phyloP scores from a whole-genome alignment of 2,888 invertebrate genomes.

The Cosmopolites sordidus region DNA sequence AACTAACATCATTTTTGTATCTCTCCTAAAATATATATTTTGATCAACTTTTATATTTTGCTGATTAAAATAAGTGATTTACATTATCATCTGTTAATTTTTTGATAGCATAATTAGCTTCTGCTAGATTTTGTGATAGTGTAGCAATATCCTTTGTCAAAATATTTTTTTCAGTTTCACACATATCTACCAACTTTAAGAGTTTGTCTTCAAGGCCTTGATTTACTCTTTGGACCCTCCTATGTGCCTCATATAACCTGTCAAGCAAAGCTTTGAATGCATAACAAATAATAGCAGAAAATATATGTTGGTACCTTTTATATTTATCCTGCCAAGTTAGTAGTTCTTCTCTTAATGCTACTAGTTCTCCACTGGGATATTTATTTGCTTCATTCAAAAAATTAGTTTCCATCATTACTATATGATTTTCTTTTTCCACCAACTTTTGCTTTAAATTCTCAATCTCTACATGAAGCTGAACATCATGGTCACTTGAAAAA shows the following conservation, averaged over 20 bases:
- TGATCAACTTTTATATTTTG: background rate
- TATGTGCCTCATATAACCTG: constrained; percentile 88
- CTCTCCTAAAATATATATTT: constrained; percentile 66
- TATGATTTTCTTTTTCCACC: constrained; percentile 75
- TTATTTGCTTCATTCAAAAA: constrained; percentile 65
- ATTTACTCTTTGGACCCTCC: constrained; percentile 89
- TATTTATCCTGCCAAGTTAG: constrained; percentile 90
- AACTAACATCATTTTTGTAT: constrained; percentile 88
- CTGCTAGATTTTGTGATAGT: constrained; percentile 75
- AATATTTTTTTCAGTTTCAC: constrained; percentile 83
- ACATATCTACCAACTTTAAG: constrained; percentile 85
- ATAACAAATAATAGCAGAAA: background rate
- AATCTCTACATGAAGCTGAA: constrained; percentile 81
- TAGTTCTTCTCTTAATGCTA: constrained; percentile 77
- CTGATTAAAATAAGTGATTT: constrained; percentile 40
- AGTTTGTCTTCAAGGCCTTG: constrained; percentile 93
- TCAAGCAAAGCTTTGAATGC: too few relatives aligned
- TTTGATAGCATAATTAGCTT: constrained; percentile 79
- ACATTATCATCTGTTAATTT: constrained; percentile 84
- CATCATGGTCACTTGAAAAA: constrained; percentile 49
- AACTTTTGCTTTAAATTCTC: constrained; percentile 80
- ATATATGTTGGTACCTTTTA: constrained; percentile 57
- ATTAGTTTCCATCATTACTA: constrained; percentile 81
- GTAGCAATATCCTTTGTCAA: constrained; percentile 84
- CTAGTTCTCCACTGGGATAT: constrained; percentile 63